Evolutionary conservation across 92 coral and sea anemone genomes (phyloP).

Genomic region (Umimayanthus kanabou): DNA sequence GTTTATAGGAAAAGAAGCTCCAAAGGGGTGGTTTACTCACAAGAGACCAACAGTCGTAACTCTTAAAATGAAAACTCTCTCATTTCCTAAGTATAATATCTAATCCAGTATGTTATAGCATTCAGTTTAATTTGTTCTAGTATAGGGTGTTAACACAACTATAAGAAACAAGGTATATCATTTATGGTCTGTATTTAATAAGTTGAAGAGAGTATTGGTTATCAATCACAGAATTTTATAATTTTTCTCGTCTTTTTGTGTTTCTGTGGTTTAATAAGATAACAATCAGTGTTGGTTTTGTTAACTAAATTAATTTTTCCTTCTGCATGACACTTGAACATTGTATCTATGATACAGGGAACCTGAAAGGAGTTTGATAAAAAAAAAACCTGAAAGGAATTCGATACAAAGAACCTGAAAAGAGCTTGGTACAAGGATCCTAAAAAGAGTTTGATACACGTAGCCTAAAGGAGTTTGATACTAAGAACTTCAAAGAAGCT

Average conservation of each 20-base stretch:
- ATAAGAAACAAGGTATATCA: neutral
- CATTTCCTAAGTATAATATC: neutral
- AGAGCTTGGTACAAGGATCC: too few relatives aligned
- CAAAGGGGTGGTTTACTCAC: neutral
- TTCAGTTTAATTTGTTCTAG: too few relatives aligned
- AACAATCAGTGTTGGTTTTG: neutral
- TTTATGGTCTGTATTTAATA: neutral
- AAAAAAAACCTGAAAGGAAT: too few relatives aligned
- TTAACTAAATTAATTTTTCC: neutral
- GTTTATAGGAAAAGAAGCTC: neutral
- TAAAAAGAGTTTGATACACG: too few relatives aligned
- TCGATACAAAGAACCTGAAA: too few relatives aligned
- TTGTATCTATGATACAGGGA: neutral
- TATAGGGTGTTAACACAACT: neutral
- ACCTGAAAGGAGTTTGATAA: too few relatives aligned
- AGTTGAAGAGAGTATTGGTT: neutral
- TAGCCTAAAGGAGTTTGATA: too few relatives aligned
- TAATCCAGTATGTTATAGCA: neutral
- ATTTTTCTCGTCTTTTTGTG: neutral
- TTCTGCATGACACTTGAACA: neutral
- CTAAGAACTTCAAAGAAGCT: too few relatives aligned
- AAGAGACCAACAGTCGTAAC: neutral
- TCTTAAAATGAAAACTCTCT: too few relatives aligned
- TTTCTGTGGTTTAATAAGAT: too few relatives aligned
- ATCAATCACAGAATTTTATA: neutral